Evolutionary conservation across 1,140 invertebrate species (phyloP), one percentile per base, ranked within the genome.

Genomic region (Lasioglossum baleicum): DNA sequence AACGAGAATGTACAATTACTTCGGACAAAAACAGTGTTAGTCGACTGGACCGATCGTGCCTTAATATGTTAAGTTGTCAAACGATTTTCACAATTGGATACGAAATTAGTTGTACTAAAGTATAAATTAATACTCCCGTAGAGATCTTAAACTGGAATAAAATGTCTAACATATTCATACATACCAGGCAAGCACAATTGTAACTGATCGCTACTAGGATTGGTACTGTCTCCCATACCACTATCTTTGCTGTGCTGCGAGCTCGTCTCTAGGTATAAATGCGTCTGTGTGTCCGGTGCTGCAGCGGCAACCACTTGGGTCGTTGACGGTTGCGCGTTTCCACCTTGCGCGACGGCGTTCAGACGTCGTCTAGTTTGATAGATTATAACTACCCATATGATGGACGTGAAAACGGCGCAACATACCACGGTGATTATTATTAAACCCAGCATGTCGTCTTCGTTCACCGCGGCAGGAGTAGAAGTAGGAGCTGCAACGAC

Each of bases 301-400:
- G 82, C 72, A 0, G 51, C 77, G 78, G 72, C 20, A 53, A 83
- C 65, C 15, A 53, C 51, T 48, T 48, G 44, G 5, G 82, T 63
- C 35, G 78, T 82, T 2, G 74, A 48, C 8, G 86, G 72, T 63
- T 88, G 86, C n/a, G 81, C 67, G 80, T 79, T 70, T 69, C 88
- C 20, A 69, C 56, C 17, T 73, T 87, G 58, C 83, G 89, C 56
- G 81, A 73, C 82, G 7, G 74, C 87, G 87, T 94, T 94, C 87
- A 95, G 93, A 20, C 95, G 94, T 90, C 95, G 95, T 69, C 96
- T 92, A 2, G 97, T 97, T 87, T 98, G 96, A 90, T 98, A 98
- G 86, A 98, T 98, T 76, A 98, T 96, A 8, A 97, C 95, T 15
- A 98, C 97, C 98, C 98, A 99, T 42, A 98, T 95, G 15, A 98